Percentiles rank a stretch among this genome's conserved stretches.
Conservation (phyloP, 2,888 invertebrate genomes). For the Sinopyrophorus schimmeli region DNA sequence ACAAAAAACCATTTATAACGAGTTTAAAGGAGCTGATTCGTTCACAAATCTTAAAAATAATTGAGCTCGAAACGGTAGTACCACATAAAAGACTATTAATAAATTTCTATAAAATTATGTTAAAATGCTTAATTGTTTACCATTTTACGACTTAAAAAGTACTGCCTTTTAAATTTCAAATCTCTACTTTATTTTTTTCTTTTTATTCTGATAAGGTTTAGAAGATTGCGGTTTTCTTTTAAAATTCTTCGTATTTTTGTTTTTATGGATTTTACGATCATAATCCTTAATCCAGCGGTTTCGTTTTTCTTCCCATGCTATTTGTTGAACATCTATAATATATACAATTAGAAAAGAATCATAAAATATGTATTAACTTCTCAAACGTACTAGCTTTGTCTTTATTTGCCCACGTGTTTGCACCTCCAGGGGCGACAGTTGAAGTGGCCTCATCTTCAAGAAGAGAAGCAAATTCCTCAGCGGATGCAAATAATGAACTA, state of each 20-base stretch:
- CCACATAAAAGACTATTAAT: too few relatives aligned
- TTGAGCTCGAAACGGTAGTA: too few relatives aligned
- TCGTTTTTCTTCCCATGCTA: conserved; percentile 80
- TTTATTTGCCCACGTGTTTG: conserved; percentile 70
- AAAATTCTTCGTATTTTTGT: conserved; percentile 29
- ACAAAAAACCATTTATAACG: too few relatives aligned
- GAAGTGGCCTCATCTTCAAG: conserved; percentile 80
- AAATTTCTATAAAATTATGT: too few relatives aligned
- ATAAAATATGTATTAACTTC: not conserved
- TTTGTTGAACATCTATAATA: conserved; percentile 64
- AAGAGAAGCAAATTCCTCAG: conserved; percentile 86
- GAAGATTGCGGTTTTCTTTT: conserved; percentile 9
- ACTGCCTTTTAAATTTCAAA: too few relatives aligned
- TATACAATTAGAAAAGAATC: conserved; percentile 1
- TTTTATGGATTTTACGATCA: conserved; percentile 53
- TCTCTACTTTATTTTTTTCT: too few relatives aligned
- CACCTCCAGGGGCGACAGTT: conserved; percentile 62
- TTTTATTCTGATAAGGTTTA: too few relatives aligned
- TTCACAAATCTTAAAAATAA: too few relatives aligned
- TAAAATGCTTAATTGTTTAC: too few relatives aligned
- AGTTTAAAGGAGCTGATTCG: too few relatives aligned
- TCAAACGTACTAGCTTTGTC: conserved; percentile 73
- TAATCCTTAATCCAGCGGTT: conserved; percentile 65
- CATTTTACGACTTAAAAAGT: too few relatives aligned
- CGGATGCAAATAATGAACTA: conserved; percentile 75